These are phyloP conservation scores for Tethya wilhelma DNA, from an alignment of 37 sponge, comb jelly and placozoan genomes.

Conservation along the genomic window DNA sequence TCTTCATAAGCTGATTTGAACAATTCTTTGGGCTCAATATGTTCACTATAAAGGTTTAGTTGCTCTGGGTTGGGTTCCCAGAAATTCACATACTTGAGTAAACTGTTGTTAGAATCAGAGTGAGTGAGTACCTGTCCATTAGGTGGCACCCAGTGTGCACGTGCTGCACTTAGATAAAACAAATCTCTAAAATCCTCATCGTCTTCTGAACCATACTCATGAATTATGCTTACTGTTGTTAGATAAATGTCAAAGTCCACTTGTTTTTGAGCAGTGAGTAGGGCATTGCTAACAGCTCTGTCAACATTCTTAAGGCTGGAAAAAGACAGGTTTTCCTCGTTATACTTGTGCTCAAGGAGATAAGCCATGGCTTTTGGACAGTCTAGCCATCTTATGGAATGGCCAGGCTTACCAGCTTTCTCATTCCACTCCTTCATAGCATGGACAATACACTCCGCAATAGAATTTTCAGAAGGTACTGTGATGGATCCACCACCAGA, in stretches of 20 bases:
- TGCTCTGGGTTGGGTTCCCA: no score
- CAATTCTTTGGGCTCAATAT: background rate
- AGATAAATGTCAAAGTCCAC: constrained; percentile 40
- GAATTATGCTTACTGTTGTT: background rate
- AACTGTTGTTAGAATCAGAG: no score
- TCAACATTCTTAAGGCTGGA: constrained; percentile 30
- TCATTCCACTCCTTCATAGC: constrained; percentile 29
- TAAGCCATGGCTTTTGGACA: constrained; percentile 4
- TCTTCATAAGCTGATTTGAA: constrained; percentile 9
- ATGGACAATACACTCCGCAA: background rate
- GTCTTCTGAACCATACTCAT: constrained; percentile 1
- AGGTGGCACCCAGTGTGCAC: background rate
- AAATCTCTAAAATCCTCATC: background rate
- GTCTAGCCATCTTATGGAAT: no score
- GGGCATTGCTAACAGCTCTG: constrained; percentile 25
- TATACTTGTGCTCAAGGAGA: constrained; percentile 35
- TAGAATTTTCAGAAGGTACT: constrained; percentile 11
- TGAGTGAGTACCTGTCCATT: background rate
- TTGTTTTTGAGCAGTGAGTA: background rate
- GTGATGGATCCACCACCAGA: background rate
- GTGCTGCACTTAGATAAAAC: no score
- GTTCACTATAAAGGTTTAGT: background rate
- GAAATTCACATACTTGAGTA: no score
- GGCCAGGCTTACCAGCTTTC: background rate
- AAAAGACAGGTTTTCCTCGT: constrained; percentile 34